Evolutionary conservation across 2,888 invertebrate species (phyloP), one percentile per base, ranked within the genome.

Genomic region (Ganaspis brasiliensis): DNA sequence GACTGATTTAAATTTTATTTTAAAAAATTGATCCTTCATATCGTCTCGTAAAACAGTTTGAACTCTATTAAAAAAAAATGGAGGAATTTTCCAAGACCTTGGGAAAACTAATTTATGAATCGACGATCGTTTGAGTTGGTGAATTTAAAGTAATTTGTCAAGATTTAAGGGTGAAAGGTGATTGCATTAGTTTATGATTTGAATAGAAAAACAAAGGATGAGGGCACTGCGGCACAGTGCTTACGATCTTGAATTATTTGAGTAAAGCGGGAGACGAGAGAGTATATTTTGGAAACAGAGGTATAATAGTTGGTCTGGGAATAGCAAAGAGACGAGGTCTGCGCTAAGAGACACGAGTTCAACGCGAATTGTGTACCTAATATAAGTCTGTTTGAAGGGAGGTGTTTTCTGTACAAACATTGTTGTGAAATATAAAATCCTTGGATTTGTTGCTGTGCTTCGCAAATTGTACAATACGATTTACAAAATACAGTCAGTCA

Each of bases 271-370:
- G 67, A 26, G 45, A 67, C 24, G 24, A 24, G 45, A 67, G 67
- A 67, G 45, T 67, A 67, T 67, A 67, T 67, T 67, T 67, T 45
- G 67, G 67, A 67, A 45, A 14, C 67, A 67, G 67, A 45, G 67
- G 67, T 67, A 63, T n/a, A 52, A 45, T 67, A 45, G 40, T 67
- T 40, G 40, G 40, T 67, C 67, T 67, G 67, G 45, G 67, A 67
- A 45, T 67, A 67, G 67, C 45, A 63, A 63, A 63, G 37, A 63
- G 14, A 40, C 40, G 67, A 45, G 40, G 67, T 67, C 45, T 45
- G 40, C 63, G 21, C 9, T 19, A 14, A 26, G 45, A 67, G 67
- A 67, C 24, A 45, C 24, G 24, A 45, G 67, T 40, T 63, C 35
- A 9, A 37, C 16, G 19, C 16, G 35, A 37, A 63, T 63, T 63